Conservation (phyloP, 92 coral and sea anemone species). For the Diadumene lineata region DNA sequence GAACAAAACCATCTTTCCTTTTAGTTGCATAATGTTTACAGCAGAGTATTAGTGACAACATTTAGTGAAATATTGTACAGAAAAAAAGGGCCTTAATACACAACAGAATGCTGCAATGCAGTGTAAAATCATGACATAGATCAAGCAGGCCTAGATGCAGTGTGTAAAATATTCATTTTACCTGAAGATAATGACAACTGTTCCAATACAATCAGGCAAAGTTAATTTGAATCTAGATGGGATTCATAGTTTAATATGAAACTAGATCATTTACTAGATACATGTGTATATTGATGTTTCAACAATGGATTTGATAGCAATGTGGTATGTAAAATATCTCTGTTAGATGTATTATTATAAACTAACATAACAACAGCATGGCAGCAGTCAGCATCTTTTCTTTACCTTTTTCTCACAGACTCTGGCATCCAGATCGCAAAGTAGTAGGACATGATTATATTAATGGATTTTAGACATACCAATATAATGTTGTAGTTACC, state of each 20-base stretch:
- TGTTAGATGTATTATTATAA: not conserved
- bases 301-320: not conserved
- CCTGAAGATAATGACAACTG: no score
- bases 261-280: not conserved
- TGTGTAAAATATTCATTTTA: no score
- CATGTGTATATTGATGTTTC: not conserved
- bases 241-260: not conserved
- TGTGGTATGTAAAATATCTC: not conserved
- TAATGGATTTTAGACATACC: not conserved
- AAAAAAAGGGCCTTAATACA: no score
- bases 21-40: no score
- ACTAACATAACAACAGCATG: not conserved
- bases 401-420: not conserved
- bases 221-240: no score
- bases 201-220: no score
- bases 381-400: not conserved
- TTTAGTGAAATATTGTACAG: no score
- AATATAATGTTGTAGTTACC: not conserved
- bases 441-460: not conserved
- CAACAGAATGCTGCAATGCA: no score
- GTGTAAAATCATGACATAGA: no score
- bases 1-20: no score
- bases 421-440: not conserved
- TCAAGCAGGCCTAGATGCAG: no score
- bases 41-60: no score